Evolutionary conservation across 2,888 invertebrate species (phyloP).

Genomic region (Lithophane leautieri): DNA sequence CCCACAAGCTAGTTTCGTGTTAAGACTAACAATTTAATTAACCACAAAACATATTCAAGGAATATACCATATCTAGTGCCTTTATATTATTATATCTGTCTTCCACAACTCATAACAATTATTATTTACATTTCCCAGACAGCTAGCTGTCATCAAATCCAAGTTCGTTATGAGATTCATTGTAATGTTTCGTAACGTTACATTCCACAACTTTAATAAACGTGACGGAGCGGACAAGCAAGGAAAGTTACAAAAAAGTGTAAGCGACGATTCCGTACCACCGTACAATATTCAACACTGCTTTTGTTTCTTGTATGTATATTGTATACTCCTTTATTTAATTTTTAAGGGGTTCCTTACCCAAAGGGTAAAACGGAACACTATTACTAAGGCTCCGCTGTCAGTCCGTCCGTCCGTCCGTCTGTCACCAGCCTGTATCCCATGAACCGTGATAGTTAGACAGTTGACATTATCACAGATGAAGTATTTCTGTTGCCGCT

Average conservation of each 20-base stretch:
- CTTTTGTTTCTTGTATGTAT: too few relatives aligned
- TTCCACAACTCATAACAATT: constrained; percentile 30
- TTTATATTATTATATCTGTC: constrained; percentile 8
- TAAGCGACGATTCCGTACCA: too few relatives aligned
- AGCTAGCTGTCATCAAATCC: constrained; percentile 57
- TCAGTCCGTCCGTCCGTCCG: too few relatives aligned
- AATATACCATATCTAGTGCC: not conserved
- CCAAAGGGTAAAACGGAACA: too few relatives aligned
- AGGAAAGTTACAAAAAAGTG: constrained; percentile 20
- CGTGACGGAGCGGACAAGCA: constrained; percentile 11
- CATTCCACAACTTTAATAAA: constrained; percentile 50
- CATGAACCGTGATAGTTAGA: too few relatives aligned
- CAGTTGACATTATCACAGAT: too few relatives aligned
- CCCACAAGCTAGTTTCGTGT: not conserved
- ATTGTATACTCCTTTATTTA: too few relatives aligned
- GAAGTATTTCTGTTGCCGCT: too few relatives aligned
- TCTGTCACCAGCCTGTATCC: too few relatives aligned
- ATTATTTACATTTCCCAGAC: constrained; percentile 48
- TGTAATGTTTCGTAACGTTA: constrained; percentile 37
- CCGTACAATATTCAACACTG: too few relatives aligned
- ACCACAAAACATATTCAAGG: not conserved
- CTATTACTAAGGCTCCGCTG: too few relatives aligned
- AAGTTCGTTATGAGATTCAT: constrained; percentile 50
- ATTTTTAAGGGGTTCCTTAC: too few relatives aligned
- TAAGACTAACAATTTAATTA: not conserved